Conservation (phyloP, 2,797 vertebrate genomes). For the Molossus molossus region DNA sequence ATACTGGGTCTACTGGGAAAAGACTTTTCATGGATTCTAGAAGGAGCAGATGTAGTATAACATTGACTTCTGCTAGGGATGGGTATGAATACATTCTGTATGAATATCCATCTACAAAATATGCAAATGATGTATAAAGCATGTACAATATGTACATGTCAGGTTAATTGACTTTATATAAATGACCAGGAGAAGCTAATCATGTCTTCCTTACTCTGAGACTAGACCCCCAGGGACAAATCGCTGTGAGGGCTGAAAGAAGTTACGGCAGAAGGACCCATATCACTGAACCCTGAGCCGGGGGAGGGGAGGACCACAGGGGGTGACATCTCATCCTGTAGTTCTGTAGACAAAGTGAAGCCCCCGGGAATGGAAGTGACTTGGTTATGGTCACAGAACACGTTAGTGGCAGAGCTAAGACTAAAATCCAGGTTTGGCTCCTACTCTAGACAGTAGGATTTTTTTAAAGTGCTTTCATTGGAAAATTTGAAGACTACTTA, state of each 20-base stretch:
- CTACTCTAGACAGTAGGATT: not conserved
- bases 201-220: not conserved
- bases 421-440: not conserved
- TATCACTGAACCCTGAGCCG: not conserved
- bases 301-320: not conserved
- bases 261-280: not conserved
- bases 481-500: conserved; percentile 61
- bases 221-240: not conserved
- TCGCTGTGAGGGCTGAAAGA: not conserved
- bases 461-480: not conserved
- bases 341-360: not conserved
- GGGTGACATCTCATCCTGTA: not conserved
- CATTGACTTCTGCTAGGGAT: conserved; percentile 12
- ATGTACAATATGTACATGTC: not conserved
- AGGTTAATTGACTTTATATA: not conserved
- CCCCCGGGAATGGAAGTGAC: not conserved
- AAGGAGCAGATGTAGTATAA: not conserved
- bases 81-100: not conserved
- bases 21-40: not conserved
- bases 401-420: not conserved
- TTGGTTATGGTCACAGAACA: not conserved
- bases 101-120: not conserved
- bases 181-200: not conserved
- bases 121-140: not conserved
- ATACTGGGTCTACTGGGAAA: not conserved